Base-by-base conservation (phyloP, 1,140 invertebrate genomes). In the Hyles euphorbiae region DNA sequence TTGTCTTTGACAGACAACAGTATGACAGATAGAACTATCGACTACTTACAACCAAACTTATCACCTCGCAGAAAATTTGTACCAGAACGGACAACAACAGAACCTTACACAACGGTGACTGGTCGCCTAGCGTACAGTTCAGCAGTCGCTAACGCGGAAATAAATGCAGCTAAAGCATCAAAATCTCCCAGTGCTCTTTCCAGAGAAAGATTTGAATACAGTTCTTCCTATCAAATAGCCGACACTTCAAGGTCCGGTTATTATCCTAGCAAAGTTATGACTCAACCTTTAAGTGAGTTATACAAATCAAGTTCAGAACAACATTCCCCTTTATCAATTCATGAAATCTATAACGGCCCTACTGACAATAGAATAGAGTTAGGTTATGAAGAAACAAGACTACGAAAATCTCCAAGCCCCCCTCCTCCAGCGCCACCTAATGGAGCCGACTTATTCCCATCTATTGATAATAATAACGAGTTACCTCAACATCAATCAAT, bases 341-440 rank as follows among this genome's bases (percentile, higher is more conserved):
- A 92, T 67, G 93, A 92, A 76, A 86, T 93, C 34, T 91, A 93
- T 69, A 93, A 93, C 33, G 87, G 92, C 62, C 90, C 93, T 65
- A 81, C 91, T 45, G 88, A 90, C 72, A 77, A 83, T 22, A 86
- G 86, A 61, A 58, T 91, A 12, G 90, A 91, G 58, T 76, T 92
- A 32, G 89, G 86, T 63, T 91, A 90, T 65, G 79, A 89, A 22
- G 90, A 91, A 74, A 89, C 79, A 63, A 88, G 89, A 75, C 84
- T 88, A 36, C 87, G 88, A 45, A 90, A 90, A 63, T 92, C 91
- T 40, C 91, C 92, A 9, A 93, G 93, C 83, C 95, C 95, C 6
- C 94, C 95, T n/a, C 94, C 95, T 33, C 95, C 95, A 49, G 95
- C 95, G 3, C 94, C 95, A 22, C 87, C 83, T 66, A 92, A 94